Base-by-base conservation (phyloP, 2,797 vertebrate genomes). In the Pantherophis alleghaniensis region DNA sequence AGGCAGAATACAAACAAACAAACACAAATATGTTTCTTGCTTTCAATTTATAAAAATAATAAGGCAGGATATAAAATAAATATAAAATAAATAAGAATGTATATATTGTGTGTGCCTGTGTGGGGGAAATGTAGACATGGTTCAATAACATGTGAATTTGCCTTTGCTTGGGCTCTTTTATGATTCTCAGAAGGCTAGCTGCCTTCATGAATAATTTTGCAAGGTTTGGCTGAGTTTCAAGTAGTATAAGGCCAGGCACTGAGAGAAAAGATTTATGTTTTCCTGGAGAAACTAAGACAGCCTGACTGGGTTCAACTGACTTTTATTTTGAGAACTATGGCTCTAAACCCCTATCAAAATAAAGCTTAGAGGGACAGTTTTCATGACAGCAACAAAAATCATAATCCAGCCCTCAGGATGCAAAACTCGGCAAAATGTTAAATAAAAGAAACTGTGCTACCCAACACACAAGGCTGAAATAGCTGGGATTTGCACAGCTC, bases 401-500 rank as follows among this genome's bases (percentile, higher is more conserved):
- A 28, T 42, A 66, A 89, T 89, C 69, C 47, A 86, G 13, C 57
- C 90, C 74, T 66, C 26, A 93, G 90, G 83, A 88, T 95, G 28
- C 56, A 96, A 95, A 89, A 42, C 60, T 24, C 16, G 60, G 37
- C 86, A 93, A 96, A 95, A 79, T 66, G 55, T 92, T 95, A 94
- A 96, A 95, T 91, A 95, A 93, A 93, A 32, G 92, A 96, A 95
- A 16, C 83, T 95, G 92, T 86, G 5, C 69, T 88, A 93, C 88
- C 95, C 93, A 92, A 86, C 89, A 60, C 51, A 60, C 3, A 79
- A 88, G 63, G 93, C 93, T 89, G 69, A 94, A 96, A 96, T 0
- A 91, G 89, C 87, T 94, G 94, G 95, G 94, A 93, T 96, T 94
- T 96, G 16, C 88, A 93, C 93, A 93, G 94, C 95, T 94, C 95